Evolutionary conservation across 2,113 vertebrate species (phyloP).

Genomic region (Podiceps cristatus): DNA sequence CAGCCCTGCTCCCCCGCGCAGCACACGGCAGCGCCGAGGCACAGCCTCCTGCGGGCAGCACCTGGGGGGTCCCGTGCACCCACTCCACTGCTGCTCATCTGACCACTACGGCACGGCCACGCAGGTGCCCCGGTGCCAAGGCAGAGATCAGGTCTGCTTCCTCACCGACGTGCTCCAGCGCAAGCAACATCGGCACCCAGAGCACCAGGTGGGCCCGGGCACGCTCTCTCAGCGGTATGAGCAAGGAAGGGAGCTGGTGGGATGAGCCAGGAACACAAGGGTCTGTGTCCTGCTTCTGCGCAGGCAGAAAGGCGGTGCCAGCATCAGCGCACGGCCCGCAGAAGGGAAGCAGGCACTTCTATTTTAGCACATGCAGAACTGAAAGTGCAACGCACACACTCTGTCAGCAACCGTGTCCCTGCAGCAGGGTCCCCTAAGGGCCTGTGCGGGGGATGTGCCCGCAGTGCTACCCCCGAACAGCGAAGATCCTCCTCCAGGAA

Average conservation of each 20-base stretch:
- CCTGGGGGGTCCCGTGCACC: rapidly evolving
- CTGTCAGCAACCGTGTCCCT: not conserved
- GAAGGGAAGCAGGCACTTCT: conserved; percentile 12
- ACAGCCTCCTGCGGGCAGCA: rapidly evolving
- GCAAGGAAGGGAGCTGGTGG: not conserved
- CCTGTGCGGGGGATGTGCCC: not conserved
- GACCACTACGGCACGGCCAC: rapidly evolving
- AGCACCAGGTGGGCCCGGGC: not conserved
- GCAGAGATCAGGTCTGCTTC: not conserved
- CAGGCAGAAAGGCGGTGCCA: not conserved
- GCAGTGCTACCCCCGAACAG: rapidly evolving
- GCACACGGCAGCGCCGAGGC: not conserved
- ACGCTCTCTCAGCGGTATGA: rapidly evolving
- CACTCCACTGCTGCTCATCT: rapidly evolving
- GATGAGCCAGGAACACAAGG: rapidly evolving
- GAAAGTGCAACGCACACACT: conserved; percentile 21
- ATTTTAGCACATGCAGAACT: conserved; percentile 53
- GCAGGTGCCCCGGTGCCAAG: rapidly evolving
- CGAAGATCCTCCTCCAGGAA: not conserved
- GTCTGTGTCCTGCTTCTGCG: not conserved
- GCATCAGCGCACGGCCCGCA: not conserved
- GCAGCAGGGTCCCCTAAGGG: not conserved
- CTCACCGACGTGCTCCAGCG: rapidly evolving
- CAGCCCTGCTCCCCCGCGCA: not conserved
- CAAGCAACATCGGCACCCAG: rapidly evolving